Conservation (phyloP, 2,888 invertebrate species). For the Clusia tigrina region DNA sequence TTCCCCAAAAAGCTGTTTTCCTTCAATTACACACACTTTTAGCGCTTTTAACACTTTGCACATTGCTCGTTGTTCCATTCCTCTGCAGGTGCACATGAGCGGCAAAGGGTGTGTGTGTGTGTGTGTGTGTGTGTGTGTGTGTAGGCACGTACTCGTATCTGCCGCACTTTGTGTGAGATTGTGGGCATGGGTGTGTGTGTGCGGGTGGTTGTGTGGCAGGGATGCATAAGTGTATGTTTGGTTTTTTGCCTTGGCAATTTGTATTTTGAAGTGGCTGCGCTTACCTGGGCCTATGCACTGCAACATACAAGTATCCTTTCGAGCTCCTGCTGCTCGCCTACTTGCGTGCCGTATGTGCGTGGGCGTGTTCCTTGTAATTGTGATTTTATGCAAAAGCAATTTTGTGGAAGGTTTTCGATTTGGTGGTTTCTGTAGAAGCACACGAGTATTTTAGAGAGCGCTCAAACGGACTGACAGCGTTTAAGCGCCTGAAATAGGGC, state of each 20-base stretch:
- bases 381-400: conserved; percentile 59
- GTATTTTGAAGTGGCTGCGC: not conserved
- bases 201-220: not conserved
- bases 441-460: not conserved
- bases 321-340: conserved; percentile 25
- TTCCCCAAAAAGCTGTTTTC: conserved; percentile 33
- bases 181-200: not conserved
- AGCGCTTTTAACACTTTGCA: conserved; percentile 8
- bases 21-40: conserved; percentile 38
- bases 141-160: not conserved
- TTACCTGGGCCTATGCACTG: not conserved
- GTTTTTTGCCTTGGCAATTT: not conserved
- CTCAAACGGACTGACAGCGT: conserved; percentile 20
- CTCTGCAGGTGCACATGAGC: not conserved
- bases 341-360: not conserved
- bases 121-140: not conserved
- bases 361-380: conserved; percentile 34
- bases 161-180: not conserved
- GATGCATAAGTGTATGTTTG: too few relatives aligned
- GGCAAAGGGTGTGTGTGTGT: not conserved
- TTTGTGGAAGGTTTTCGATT: conserved; percentile 60
- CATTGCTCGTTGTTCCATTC: not conserved
- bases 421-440: conserved; percentile 24
- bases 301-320: conserved; percentile 11
- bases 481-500: not conserved